Evolutionary conservation across 2,113 vertebrate genomes (phyloP), one percentile per base, ranked within the genome.

Genomic region (Ictalurus furcatus): DNA sequence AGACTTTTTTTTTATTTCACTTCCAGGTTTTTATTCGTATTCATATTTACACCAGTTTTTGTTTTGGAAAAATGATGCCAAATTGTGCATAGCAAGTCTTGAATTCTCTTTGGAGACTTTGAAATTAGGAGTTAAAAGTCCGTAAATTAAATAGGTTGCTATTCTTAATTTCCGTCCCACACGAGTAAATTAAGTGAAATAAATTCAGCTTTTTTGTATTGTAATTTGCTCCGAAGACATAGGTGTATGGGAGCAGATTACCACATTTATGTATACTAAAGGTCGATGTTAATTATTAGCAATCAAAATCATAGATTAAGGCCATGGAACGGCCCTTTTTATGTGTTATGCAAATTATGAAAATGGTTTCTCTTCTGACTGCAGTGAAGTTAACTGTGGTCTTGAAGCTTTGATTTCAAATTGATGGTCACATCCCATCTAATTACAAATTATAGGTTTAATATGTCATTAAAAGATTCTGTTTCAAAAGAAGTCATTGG

Each of bases 1-100:
- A 78, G 9, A 13, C 13, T 74, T 74, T 40, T 74, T 30, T 23
- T 40, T 69, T 23, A 37, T 80, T 91, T 88, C 85, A 87, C 73
- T 56, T 85, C 82, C 30, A 76, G 21, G 37, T 52, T 52, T 52
- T 79, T 25, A 54, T 58, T 89, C 73, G 40, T 69, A 34, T 90
- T 89, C 59, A 84, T 65, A 89, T 86, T 37, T 85, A 88, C 86
- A 56, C 44, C 37, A 89, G 30, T 83, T 71, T 44, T 73, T 28
- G 17, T 71, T 82, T 59, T 82, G 30, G 84, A 80, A 85, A 73
- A 81, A 28, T n/a, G n/a, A 54, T 59, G 85, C 17, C 8, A 83
- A 87, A 84, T 82, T 69, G 48, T 69, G 44, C 56, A 61, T 52
- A 11, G 48, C 48, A 67, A 54, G 73, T 40, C 74, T 85, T 88